Conservation (phyloP, 2,797 vertebrate species). For the Natrix natrix region DNA sequence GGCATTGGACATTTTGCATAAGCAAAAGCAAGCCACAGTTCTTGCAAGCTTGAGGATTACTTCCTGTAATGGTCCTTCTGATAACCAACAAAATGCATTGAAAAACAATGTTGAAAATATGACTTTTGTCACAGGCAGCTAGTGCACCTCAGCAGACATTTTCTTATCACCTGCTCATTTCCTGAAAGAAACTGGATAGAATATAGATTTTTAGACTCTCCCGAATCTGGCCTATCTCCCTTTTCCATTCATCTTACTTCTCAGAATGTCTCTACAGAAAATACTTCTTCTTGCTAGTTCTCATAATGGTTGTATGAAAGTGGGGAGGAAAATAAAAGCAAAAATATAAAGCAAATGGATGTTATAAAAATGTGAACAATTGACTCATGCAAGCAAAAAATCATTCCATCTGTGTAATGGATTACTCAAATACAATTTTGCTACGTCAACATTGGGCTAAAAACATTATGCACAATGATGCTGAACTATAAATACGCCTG, state of each 20-base stretch:
- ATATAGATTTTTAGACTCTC: neutral
- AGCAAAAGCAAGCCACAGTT: neutral
- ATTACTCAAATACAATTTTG: constrained; percentile 4
- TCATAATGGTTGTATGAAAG: neutral
- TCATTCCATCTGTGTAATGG: neutral
- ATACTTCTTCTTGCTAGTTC: neutral
- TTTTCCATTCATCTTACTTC: neutral
- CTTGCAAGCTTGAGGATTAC: neutral
- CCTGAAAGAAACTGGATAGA: neutral
- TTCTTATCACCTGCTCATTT: neutral
- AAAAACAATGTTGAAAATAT: neutral
- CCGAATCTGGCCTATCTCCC: neutral
- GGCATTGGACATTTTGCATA: neutral
- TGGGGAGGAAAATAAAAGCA: neutral
- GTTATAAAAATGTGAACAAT: neutral
- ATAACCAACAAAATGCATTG: neutral
- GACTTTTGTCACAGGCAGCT: neutral
- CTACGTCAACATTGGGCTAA: neutral
- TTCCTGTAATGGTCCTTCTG: neutral
- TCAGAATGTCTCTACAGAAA: neutral
- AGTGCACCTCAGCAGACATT: neutral
- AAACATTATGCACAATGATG: neutral
- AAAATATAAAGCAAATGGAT: neutral
- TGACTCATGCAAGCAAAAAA: neutral
- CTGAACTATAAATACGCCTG: constrained; percentile 4